A percentile compares a stretch with the other conserved stretches of the same genome.
Evolutionary conservation across 2,113 vertebrate species (phyloP).

Genomic region (Phrynosoma platyrhinos): DNA sequence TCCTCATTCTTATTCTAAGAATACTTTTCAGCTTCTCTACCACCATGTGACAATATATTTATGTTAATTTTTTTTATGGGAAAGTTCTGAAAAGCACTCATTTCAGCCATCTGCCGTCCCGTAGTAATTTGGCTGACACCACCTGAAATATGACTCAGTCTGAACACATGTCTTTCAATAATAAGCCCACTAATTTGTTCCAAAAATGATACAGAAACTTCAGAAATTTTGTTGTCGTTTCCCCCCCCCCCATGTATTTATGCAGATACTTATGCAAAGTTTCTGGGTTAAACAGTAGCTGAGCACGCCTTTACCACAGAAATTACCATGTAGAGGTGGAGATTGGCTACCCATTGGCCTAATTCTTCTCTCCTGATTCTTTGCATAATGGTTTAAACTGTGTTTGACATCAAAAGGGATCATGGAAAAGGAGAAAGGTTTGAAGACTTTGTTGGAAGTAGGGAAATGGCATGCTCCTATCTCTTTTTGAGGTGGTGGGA

Average conservation of each 20-base stretch:
- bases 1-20: background rate
- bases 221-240: background rate
- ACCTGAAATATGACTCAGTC: background rate
- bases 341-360: background rate
- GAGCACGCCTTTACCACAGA: background rate
- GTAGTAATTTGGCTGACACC: background rate
- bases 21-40: background rate
- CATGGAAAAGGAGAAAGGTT: background rate
- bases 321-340: too few species aligned
- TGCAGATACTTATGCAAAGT: background rate
- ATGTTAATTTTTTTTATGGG: background rate
- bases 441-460: background rate
- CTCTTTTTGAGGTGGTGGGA: too few species aligned
- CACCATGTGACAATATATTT: background rate
- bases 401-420: background rate
- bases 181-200: too few species aligned
- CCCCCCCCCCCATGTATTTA: background rate
- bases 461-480: too few species aligned
- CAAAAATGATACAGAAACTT: background rate
- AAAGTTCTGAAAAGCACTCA: background rate
- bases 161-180: constrained; percentile 5
- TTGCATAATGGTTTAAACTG: background rate
- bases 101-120: constrained; percentile 13
- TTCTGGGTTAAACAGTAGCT: background rate
- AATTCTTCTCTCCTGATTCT: background rate